Evolutionary conservation across 2,113 vertebrate genomes (phyloP).

Genomic region (Podarcis cretensis): DNA sequence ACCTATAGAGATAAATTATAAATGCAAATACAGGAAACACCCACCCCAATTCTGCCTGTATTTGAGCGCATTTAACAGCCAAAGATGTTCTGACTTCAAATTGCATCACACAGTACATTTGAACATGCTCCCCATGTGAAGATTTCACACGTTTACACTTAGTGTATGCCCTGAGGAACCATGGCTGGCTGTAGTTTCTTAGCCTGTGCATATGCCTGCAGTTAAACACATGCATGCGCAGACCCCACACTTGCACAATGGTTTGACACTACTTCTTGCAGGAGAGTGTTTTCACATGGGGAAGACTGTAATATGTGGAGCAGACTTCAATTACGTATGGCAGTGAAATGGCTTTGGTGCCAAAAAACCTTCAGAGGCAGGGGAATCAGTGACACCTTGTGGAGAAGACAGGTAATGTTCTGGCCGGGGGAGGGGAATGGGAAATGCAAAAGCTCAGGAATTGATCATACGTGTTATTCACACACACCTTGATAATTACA

Average conservation of each 20-base stretch:
- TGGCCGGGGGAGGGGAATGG: not conserved
- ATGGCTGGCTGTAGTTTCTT: not conserved
- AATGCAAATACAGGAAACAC: too few species aligned
- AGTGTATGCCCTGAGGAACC: not conserved
- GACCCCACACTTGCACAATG: too few species aligned
- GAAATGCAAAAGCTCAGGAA: too few species aligned
- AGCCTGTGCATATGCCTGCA: not conserved
- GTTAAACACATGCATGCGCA: not conserved
- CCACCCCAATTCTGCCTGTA: not conserved
- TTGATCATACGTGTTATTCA: not conserved
- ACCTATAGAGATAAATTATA: not conserved
- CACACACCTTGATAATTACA: not conserved
- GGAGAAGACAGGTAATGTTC: conserved; percentile 37
- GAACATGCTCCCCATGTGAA: not conserved
- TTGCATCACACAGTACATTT: not conserved
- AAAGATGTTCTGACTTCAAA: not conserved
- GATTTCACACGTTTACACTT: not conserved
- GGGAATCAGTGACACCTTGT: conserved; percentile 58
- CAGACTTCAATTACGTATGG: too few species aligned
- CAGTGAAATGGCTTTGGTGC: not conserved
- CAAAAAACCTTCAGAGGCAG: not conserved
- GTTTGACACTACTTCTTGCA: not conserved
- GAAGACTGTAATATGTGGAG: not conserved
- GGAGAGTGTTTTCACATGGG: not conserved
- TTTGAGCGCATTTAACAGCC: not conserved